Percentiles rank a stretch among this genome's conserved stretches.
phyloP scores from a whole-genome alignment of 2,113 vertebrate genomes.

The Tapirus terrestris region DNA sequence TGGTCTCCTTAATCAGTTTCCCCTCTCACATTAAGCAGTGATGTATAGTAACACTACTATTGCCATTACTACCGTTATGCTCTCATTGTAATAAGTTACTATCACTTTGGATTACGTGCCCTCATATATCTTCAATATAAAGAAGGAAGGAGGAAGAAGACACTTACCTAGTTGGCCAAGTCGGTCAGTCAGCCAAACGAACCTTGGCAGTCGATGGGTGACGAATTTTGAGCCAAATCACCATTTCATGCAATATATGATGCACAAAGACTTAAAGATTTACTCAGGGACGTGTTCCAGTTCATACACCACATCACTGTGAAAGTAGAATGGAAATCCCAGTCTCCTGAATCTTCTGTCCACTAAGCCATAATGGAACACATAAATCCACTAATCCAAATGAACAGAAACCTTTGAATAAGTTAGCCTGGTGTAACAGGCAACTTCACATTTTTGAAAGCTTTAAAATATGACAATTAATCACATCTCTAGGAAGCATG shows the following conservation, averaged over 20 bases:
- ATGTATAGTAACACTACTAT: background rate
- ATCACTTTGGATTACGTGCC: background rate
- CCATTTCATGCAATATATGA: background rate
- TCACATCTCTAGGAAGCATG: slow-evolving; percentile 59
- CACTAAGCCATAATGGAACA: background rate
- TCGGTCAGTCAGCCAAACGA: background rate
- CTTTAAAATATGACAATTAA: slow-evolving; percentile 60
- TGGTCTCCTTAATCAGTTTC: background rate
- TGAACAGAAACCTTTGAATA: background rate
- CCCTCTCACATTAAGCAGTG: background rate
- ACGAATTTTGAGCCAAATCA: background rate
- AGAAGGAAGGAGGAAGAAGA: background rate
- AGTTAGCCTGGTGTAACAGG: background rate
- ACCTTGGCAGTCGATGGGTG: background rate
- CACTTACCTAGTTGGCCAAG: slow-evolving; percentile 36
- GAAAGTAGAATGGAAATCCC: background rate
- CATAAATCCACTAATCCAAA: background rate
- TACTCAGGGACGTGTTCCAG: background rate
- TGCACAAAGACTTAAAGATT: background rate
- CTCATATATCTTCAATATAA: background rate
- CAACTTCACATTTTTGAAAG: slow-evolving; percentile 31
- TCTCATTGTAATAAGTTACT: background rate
- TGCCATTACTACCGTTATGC: background rate
- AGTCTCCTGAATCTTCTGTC: background rate
- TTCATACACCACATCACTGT: background rate